Conservation (phyloP, 2,113 vertebrate species). For the Gadus chalcogrammus region DNA sequence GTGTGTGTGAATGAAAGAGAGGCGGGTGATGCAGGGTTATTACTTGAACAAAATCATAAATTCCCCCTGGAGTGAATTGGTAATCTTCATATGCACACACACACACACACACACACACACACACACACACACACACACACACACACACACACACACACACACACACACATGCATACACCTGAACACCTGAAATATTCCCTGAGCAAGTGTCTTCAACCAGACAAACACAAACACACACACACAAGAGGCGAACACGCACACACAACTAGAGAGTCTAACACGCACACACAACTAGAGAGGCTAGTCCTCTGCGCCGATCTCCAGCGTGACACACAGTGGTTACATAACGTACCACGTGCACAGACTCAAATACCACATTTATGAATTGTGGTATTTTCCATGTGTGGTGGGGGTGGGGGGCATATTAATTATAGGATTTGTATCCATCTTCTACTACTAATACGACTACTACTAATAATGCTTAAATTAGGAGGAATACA, state of each 20-base stretch:
- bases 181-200: too few relatives aligned
- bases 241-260: too few relatives aligned
- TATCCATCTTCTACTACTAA: too few relatives aligned
- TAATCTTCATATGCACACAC: conserved; percentile 1
- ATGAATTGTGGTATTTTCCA: too few relatives aligned
- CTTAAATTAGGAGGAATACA: too few relatives aligned
- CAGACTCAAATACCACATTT: background rate
- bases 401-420: too few relatives aligned
- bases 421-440: too few relatives aligned
- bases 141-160: conserved; percentile 2
- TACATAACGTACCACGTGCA: conserved; percentile 63
- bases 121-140: too few relatives aligned
- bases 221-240: background rate
- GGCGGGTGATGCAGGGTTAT: background rate
- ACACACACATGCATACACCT: background rate
- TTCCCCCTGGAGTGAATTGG: conserved; percentile 14
- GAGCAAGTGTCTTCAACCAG: background rate
- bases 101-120: too few relatives aligned
- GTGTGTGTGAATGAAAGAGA: background rate
- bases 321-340: conserved; percentile 36
- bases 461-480: too few relatives aligned
- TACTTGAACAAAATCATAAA: conserved; percentile 21
- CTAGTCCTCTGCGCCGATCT: background rate
- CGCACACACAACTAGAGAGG: background rate
- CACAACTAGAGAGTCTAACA: background rate